phyloP scores from a whole-genome alignment of 2,797 vertebrate species.

The Galaxias olidus region DNA sequence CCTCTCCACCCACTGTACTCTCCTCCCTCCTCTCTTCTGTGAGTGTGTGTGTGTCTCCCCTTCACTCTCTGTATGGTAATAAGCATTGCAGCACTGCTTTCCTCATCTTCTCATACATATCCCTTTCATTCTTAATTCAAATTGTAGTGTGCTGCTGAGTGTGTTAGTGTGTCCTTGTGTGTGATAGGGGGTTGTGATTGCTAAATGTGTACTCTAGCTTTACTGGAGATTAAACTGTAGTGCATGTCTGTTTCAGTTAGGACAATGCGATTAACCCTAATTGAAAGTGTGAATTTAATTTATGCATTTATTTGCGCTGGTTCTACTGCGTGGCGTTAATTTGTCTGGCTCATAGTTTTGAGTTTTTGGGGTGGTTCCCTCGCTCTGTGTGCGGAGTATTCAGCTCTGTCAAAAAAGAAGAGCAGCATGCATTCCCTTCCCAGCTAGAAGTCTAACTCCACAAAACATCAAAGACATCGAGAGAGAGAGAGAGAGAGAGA shows the following conservation, averaged over 20 bases:
- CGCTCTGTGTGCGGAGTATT: constrained; percentile 40
- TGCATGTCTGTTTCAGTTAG: no score
- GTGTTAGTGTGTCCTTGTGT: constrained; percentile 52
- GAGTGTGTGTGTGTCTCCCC: background rate
- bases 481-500: constrained; percentile 11
- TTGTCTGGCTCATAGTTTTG: no score
- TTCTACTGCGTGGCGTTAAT: no score
- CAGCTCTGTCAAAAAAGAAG: constrained; percentile 27
- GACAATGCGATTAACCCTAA: no score
- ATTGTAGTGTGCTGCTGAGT: constrained; percentile 48
- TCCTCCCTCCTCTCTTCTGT: constrained; percentile 12
- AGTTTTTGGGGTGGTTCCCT: constrained; percentile 50
- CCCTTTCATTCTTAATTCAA: constrained; percentile 47
- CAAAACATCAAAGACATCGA: constrained; percentile 68
- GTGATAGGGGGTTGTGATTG: background rate
- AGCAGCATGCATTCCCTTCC: constrained; percentile 35
- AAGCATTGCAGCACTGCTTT: constrained; percentile 61
- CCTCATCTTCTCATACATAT: constrained; percentile 47
- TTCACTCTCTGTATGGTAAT: constrained; percentile 50
- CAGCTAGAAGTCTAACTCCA: constrained; percentile 65
- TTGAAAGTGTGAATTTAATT: no score
- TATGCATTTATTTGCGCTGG: no score
- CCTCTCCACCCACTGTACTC: constrained; percentile 47
- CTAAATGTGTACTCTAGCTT: background rate
- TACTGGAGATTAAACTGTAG: no score